Percentiles rank a stretch among this genome's conserved stretches.
phyloP scores from a whole-genome alignment of 2,797 vertebrate species.

The Falco rusticolus region DNA sequence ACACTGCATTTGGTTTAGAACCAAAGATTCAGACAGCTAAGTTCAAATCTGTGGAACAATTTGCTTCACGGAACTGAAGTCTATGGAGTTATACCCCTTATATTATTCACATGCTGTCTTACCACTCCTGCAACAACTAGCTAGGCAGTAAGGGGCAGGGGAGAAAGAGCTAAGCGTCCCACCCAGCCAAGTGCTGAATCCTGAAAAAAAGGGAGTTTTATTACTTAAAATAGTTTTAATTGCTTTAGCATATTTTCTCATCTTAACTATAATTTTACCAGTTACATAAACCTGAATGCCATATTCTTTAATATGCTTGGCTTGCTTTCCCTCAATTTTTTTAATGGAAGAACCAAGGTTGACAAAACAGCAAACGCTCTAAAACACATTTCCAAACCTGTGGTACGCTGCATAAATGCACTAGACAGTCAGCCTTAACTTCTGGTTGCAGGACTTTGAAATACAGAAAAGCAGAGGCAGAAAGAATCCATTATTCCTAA shows the following conservation, averaged over 20 bases:
- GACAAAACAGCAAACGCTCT: not conserved
- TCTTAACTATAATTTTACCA: not conserved
- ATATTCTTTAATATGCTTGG: not conserved
- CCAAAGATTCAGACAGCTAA: not conserved
- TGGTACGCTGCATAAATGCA: not conserved
- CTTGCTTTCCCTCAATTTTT: not conserved
- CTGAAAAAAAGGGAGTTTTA: not conserved
- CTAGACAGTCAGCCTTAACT: not conserved
- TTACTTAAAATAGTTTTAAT: not conserved
- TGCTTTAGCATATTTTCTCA: constrained; percentile 12
- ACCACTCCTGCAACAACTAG: not conserved
- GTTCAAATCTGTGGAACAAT: not conserved
- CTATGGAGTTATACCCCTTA: not conserved
- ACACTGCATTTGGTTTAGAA: not conserved
- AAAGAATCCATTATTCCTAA: not conserved
- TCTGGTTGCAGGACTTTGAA: not conserved
- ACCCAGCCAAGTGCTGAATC: not conserved
- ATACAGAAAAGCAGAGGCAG: not conserved
- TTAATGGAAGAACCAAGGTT: not conserved
- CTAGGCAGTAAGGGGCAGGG: not conserved
- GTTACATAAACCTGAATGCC: not conserved
- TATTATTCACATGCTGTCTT: not conserved
- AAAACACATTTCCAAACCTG: not conserved
- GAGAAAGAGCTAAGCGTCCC: not conserved
- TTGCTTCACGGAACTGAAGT: not conserved